Evolutionary conservation across 2,113 vertebrate genomes (phyloP).

Genomic region (Cairina moschata): DNA sequence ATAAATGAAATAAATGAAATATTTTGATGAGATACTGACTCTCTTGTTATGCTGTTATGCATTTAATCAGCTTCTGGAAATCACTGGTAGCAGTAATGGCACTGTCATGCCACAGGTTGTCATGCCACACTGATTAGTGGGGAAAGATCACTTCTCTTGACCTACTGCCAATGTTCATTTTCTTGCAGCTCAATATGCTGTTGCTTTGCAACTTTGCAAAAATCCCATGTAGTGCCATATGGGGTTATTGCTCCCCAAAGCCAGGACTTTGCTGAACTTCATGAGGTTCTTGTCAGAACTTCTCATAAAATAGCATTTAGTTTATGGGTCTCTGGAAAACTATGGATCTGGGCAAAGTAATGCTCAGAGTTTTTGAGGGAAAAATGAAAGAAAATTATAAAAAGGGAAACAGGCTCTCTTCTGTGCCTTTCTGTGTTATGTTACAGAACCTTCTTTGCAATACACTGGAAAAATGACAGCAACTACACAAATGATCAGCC

Average conservation of each 20-base stretch:
- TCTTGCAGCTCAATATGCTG: background rate
- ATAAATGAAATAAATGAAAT: background rate
- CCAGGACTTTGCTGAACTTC: background rate
- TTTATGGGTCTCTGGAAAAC: background rate
- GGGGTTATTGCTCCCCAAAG: background rate
- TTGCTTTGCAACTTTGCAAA: background rate
- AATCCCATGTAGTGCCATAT: background rate
- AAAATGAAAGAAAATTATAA: background rate
- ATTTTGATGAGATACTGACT: background rate
- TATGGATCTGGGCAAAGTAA: background rate
- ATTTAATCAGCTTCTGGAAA: background rate
- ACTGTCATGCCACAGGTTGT: background rate
- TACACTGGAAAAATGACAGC: background rate
- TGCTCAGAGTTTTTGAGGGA: background rate
- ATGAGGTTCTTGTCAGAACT: background rate
- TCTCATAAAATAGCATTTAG: background rate
- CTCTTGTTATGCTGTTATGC: background rate
- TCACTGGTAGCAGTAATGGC: background rate
- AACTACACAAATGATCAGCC: background rate
- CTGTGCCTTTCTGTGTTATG: background rate
- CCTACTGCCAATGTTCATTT: background rate
- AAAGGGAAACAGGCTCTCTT: background rate
- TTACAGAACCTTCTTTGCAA: background rate
- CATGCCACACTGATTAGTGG: rapidly evolving
- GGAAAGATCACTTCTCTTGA: background rate